Evolutionary conservation across 2,888 invertebrate genomes (phyloP), one percentile per base, ranked within the genome.

Genomic region (Anorthoa munda): DNA sequence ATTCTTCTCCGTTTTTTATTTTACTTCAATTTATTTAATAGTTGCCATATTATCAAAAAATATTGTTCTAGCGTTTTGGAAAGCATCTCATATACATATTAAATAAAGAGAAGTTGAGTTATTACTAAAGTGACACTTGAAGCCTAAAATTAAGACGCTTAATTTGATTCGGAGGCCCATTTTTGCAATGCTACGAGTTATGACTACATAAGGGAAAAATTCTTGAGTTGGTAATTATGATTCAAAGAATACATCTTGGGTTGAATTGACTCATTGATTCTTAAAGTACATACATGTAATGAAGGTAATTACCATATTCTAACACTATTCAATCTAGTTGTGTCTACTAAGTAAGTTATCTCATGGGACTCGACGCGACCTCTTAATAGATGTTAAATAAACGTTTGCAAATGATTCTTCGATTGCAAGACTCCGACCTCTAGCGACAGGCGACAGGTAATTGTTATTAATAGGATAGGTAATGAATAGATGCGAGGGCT

Each of bases 351-450:
- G 53, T 45, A 53, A 56, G 53, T 53, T 66, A 73, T 58, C 50
- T 21, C 18, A 45, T 61, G 55, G 23, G 13, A 48, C 31, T 46
- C 23, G 15, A 23, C 65, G 17, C 55, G 55, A 80, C 21, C 59
- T 55, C 48, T 58, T 59, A 39, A 55, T 31, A 61, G 55, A 76
- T 50, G 59, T 78, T 69, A 70, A 71, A 61, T 53, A 66, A 74
- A 74, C 66, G 26, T 72, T 76, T 79, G 31, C 45, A 65, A 74
- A 81, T 61, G 18, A 51, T 63, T 63, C 23, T 56, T 63, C 39
- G 26, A 63, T 45, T 17, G 13, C 5, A 18, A 56, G 15, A 18
- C 23, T n/a, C n/a, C 23, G 18, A 5, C n/a, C n/a, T 55, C 17
- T 67, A 39, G 26, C n/a, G 60, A 31, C 9, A 55, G 55, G 48